Evolutionary conservation across 2,888 invertebrate genomes (phyloP).

Genomic region (Eilema depressum): DNA sequence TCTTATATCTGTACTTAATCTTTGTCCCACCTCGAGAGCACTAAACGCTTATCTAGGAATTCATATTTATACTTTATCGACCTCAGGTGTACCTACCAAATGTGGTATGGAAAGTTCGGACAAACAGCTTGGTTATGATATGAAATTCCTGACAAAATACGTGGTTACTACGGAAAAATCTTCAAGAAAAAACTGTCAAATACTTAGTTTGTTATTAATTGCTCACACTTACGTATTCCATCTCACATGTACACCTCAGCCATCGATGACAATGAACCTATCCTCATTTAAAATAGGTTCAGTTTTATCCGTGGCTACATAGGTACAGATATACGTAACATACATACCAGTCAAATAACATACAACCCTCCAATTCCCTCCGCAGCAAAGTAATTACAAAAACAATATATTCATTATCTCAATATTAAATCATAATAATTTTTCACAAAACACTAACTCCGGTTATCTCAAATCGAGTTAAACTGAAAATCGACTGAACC

Average conservation of each 20-base stretch:
- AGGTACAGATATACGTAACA: no score
- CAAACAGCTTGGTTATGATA: not conserved
- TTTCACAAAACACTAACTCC: constrained; percentile 36
- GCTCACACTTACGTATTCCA: no score
- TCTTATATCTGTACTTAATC: constrained; percentile 4
- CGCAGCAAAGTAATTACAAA: not conserved
- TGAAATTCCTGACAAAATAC: no score
- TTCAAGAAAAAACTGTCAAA: no score
- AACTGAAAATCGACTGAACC: constrained; percentile 47
- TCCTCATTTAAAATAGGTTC: no score
- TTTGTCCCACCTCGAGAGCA: constrained; percentile 10
- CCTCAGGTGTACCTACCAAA: constrained; percentile 13
- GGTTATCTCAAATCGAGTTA: constrained; percentile 42
- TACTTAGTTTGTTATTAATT: no score
- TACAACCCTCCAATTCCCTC: not conserved
- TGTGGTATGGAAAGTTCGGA: not conserved
- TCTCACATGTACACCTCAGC: no score
- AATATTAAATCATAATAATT: constrained; percentile 24
- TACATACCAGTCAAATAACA: not conserved
- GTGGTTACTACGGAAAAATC: no score
- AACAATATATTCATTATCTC: constrained; percentile 11
- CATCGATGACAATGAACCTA: no score
- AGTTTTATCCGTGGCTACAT: no score
- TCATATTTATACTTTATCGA: constrained; percentile 36
- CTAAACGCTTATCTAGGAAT: constrained; percentile 32